A percentile compares a stretch with the other conserved stretches of the same genome.
These are phyloP conservation scores for Ectobius pallidus DNA, from an alignment of 2,888 invertebrate species.

Conservation along the genomic window DNA sequence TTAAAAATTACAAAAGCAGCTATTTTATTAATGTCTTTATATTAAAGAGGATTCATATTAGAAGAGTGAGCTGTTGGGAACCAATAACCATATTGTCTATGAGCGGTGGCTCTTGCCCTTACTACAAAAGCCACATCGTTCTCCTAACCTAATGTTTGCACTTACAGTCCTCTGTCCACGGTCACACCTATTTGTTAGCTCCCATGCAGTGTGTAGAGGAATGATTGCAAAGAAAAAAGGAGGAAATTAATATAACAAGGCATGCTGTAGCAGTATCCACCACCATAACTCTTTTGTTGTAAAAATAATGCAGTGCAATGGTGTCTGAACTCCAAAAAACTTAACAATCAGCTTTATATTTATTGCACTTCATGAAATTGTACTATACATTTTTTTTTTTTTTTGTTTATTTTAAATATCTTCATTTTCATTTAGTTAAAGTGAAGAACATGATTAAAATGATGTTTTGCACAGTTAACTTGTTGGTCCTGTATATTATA, in stretches of 20 bases:
- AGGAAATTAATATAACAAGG: slow-evolving; percentile 22
- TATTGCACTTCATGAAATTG: slow-evolving; percentile 11
- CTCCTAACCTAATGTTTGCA: slow-evolving; percentile 2
- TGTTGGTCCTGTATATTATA: slow-evolving; percentile 23
- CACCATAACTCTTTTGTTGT: slow-evolving; percentile 20
- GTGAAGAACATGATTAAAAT: slow-evolving; percentile 15
- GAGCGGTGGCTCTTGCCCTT: background rate
- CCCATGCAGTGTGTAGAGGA: slow-evolving; percentile 20
- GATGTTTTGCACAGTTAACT: slow-evolving; percentile 17
- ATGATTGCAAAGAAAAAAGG: slow-evolving; percentile 17
- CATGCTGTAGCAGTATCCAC: slow-evolving; percentile 11
- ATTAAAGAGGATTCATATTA: background rate
- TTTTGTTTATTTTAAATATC: background rate
- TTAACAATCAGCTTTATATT: slow-evolving; percentile 4
- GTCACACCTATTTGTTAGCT: slow-evolving; percentile 3
- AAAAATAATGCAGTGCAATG: slow-evolving; percentile 3
- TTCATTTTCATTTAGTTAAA: background rate
- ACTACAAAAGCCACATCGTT: background rate
- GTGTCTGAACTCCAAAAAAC: background rate
- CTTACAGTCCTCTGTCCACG: slow-evolving; percentile 7
- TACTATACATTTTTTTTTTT: slow-evolving; percentile 11
- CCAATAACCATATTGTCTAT: background rate
- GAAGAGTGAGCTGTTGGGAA: slow-evolving; percentile 11
- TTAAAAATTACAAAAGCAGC: slow-evolving; percentile 21
- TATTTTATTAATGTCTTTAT: slow-evolving; percentile 8